Evolutionary conservation across 2,797 vertebrate genomes (phyloP).

Genomic region (Amblyraja radiata): DNA sequence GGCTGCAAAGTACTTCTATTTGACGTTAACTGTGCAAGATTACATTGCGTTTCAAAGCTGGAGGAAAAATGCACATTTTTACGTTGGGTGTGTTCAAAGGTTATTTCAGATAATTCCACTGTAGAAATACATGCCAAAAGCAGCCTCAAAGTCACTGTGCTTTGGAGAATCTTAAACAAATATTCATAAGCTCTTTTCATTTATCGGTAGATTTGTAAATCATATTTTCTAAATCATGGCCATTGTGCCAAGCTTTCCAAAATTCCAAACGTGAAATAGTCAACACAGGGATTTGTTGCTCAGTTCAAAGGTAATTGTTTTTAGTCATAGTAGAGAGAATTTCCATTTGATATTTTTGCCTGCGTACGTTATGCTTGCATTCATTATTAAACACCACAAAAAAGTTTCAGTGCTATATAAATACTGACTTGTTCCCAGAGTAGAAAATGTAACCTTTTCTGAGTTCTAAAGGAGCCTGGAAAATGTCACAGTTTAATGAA

Average conservation of each 20-base stretch:
- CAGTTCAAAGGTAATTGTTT: not conserved
- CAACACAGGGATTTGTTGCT: not conserved
- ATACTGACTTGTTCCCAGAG: not conserved
- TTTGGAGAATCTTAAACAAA: not conserved
- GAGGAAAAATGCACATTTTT: not conserved
- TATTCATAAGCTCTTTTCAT: conserved; percentile 22
- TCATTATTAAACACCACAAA: not conserved
- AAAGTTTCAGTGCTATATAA: not conserved
- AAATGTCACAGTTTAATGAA: not conserved
- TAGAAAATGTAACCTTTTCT: not conserved
- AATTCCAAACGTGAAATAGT: not conserved
- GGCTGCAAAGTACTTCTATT: not conserved
- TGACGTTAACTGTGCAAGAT: not conserved
- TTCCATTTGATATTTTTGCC: not conserved
- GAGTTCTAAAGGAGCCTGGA: not conserved
- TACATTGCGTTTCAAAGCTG: not conserved
- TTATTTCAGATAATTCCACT: not conserved
- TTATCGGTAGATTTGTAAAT: too few relatives aligned
- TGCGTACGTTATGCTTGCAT: not conserved
- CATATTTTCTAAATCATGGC: not conserved
- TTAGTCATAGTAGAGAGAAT: not conserved
- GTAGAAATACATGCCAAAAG: not conserved
- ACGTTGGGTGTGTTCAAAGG: not conserved
- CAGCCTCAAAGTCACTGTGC: not conserved
- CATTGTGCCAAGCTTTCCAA: not conserved